Evolutionary conservation across 2,113 vertebrate species (phyloP), one percentile per base, ranked within the genome.

Genomic region (Eidolon helvum): DNA sequence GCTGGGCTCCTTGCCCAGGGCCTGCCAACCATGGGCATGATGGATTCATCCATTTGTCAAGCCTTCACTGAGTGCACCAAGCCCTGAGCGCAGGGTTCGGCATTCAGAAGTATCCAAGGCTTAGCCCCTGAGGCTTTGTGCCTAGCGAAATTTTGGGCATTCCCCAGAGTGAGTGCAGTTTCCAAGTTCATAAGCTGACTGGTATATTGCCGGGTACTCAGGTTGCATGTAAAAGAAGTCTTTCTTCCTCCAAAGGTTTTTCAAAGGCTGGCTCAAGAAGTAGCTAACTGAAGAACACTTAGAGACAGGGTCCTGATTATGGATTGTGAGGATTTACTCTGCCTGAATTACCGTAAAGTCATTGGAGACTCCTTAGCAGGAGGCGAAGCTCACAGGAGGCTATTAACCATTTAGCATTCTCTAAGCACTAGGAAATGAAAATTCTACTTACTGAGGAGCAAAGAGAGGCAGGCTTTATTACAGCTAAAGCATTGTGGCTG

Each of bases 371-470:
- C 96, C 90, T 91, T 90, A 94, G 66, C 91, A 95, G 94, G 93
- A 97, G 94, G 89, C 74, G 91, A 87, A 95, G 63, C 96, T 97
- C 78, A 35, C 19, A 45, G 78, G 95, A 97, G 40, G 74, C 83
- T 94, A 59, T 94, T 96, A 94, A 96, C 96, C 82, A 77, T 96
- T 97, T 96, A 96, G 83, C 79, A 45, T 96, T 97, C 95, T 97
- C 68, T 75, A 91, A 96, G 92, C 82, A 71, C 83, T 35, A 40
- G 91, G 94, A 94, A 95, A 87, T 93, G 91, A 93, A 92, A 86
- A 91, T 63, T 89, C 87, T 59, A 83, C 82, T 97, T 96, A 86
- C 0, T 43, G 57, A 82, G 86, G 79, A 85, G 86, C 40, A 87
- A 65, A 68, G 55, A 82, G 92, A 90, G 88, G 72, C 72, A n/a